Conservation (phyloP, 1,140 invertebrate species). For the Drosophila varians region DNA sequence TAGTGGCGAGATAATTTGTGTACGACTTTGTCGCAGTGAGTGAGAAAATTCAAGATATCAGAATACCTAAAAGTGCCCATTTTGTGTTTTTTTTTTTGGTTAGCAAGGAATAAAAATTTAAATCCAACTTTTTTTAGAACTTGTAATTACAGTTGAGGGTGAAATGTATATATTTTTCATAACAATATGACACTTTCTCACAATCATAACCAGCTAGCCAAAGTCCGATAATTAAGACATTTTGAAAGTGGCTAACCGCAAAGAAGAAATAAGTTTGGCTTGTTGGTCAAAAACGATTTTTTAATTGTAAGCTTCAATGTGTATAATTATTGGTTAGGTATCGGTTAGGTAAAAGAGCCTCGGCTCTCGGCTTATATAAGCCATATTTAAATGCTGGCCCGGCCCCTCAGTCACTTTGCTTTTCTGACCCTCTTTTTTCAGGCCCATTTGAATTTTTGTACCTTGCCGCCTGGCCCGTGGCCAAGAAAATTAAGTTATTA, state of each 20-base stretch:
- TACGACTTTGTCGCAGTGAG: conserved; percentile 81
- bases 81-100: background rate
- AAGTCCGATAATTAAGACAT: conserved; percentile 66
- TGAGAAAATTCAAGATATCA: conserved; percentile 66
- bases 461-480: conserved; percentile 55
- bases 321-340: conserved; percentile 77
- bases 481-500: conserved; percentile 73
- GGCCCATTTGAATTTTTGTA: conserved; percentile 40
- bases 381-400: conserved; percentile 60
- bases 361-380: conserved; percentile 59
- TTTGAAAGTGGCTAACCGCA: conserved; percentile 59
- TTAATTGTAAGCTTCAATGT: conserved; percentile 65
- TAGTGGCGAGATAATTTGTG: conserved; percentile 82
- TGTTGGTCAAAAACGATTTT: conserved; percentile 71
- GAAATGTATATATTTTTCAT: conserved; percentile 52
- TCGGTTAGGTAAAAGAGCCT: conserved; percentile 64
- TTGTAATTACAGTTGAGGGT: conserved; percentile 34
- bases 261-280: conserved; percentile 25
- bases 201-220: conserved; percentile 22
- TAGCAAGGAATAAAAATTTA: background rate
- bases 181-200: conserved; percentile 75
- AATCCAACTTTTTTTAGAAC: background rate
- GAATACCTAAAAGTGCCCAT: background rate
- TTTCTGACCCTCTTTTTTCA: conserved; percentile 22
- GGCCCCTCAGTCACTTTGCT: conserved; percentile 11